Percentiles rank a stretch among this genome's conserved stretches.
Evolutionary conservation across 2,888 invertebrate species (phyloP).

Genomic region (Malachius bipustulatus): DNA sequence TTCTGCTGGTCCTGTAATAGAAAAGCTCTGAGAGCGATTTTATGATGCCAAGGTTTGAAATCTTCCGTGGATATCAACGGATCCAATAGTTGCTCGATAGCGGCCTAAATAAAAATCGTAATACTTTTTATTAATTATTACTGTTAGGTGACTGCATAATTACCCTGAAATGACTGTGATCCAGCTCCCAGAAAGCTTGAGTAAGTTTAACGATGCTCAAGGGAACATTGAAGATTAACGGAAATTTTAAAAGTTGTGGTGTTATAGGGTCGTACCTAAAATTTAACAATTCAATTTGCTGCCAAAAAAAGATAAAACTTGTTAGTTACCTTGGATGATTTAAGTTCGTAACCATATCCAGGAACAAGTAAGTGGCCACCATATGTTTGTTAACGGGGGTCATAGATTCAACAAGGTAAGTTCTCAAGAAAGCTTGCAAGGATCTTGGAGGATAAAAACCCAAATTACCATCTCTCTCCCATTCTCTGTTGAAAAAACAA

Average conservation of each 20-base stretch:
- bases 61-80: slow-evolving; percentile 43
- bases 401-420: slow-evolving; percentile 58
- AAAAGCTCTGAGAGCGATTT: slow-evolving; percentile 51
- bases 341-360: slow-evolving; percentile 65
- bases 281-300: slow-evolving; percentile 9
- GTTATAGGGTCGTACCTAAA: slow-evolving; percentile 48
- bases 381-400: slow-evolving; percentile 63
- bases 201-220: slow-evolving; percentile 65
- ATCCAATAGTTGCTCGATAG: slow-evolving; percentile 52
- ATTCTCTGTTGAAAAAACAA: slow-evolving; percentile 37
- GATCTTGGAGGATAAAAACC: slow-evolving; percentile 76
- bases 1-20: slow-evolving; percentile 56
- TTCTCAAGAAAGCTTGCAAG: slow-evolving; percentile 62
- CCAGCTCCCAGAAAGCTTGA: slow-evolving; percentile 82
- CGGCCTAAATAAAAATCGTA: slow-evolving; percentile 40
- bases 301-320: not conserved
- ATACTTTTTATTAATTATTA: not conserved
- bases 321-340: slow-evolving; percentile 34
- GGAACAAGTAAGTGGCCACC: slow-evolving; percentile 65
- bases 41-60: slow-evolving; percentile 62
- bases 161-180: slow-evolving; percentile 74
- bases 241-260: slow-evolving; percentile 65
- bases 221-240: slow-evolving; percentile 64
- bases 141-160: slow-evolving; percentile 16
- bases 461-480: slow-evolving; percentile 52